Base-by-base conservation (phyloP, 1,140 invertebrate species). In the Pogonomyrmex barbatus region DNA sequence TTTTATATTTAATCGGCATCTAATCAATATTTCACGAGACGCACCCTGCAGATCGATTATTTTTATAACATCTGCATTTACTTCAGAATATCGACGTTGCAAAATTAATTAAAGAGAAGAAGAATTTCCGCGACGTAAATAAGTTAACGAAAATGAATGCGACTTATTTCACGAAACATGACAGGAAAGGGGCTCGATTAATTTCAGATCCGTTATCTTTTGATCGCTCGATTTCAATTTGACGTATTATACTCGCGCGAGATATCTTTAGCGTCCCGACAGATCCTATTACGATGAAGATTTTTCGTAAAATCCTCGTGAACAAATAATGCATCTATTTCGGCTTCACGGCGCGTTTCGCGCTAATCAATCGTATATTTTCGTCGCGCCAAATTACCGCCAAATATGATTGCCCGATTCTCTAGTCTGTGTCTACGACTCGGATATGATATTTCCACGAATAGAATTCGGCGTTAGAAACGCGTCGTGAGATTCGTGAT, bases 401-500 rank as follows among this genome's bases (percentile, higher is more conserved):
- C 24, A 60, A 76, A 76, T 76, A 45, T 76, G 60, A 60, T 76
- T 76, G 54, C 45, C 4, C 39, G 14, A 60, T 60, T 45, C 73
- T 45, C 68, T 0, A 4, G 68, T 71, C 68, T 33, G 8, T 2
- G 73, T 76, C 75, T 63, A 14, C 75, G 30, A 12, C 14, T 12
- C 60, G 17, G 76, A 50, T 78, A 14, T 47, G 24, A 76, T 50
- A 52, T 47, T 73, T 50, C 58, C 58, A 17, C 17, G 30, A 65
- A 78, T 78, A 78, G 65, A 78, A 12, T 62, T 78, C 76, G 76
- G 30, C 76, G 50, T 78, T 78, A 65, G 42, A 78, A 24, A 39
- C 60, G 24, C 30, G 58, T 36, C 75, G 45, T 45, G 58, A 63
- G 60, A 65, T 65, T 65, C 76, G 58, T 50, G 76, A 65, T 65